These are phyloP conservation scores for Drosophila leontia DNA, from an alignment of 1,140 invertebrate genomes.

Conservation along the genomic window DNA sequence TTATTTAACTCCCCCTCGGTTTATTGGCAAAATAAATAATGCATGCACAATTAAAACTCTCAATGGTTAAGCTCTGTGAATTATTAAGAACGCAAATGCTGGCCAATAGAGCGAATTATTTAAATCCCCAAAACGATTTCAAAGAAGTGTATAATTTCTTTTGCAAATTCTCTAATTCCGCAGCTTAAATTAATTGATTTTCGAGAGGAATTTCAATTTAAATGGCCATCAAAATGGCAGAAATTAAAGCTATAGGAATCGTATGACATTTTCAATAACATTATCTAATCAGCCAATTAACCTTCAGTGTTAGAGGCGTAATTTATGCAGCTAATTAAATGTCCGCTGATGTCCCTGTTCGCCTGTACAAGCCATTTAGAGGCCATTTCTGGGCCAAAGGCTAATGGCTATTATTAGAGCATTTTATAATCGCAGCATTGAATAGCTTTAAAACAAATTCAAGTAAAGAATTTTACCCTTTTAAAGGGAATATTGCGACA, in stretches of 20 bases:
- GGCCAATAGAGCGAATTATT: constrained; percentile 8
- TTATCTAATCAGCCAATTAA: constrained; percentile 30
- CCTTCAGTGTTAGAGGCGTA: not conserved
- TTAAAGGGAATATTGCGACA: not conserved
- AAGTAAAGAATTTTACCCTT: constrained; percentile 1
- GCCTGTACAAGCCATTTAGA: not conserved
- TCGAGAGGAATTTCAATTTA: not conserved
- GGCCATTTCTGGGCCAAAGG: constrained; percentile 13
- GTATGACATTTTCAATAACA: not conserved
- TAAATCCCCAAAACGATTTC: constrained; percentile 5
- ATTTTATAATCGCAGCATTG: constrained; percentile 5
- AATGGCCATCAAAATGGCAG: not conserved
- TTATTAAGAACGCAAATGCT: constrained; percentile 7
- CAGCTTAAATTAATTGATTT: constrained; percentile 14
- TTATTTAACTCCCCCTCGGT: not conserved
- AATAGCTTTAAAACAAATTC: constrained; percentile 7
- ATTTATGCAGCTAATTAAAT: constrained; percentile 42
- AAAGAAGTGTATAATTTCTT: constrained; percentile 8
- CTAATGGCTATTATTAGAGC: constrained; percentile 38
- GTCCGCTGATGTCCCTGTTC: constrained; percentile 5
- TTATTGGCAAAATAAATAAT: constrained; percentile 7
- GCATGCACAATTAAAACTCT: constrained; percentile 22
- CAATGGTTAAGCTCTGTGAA: constrained; percentile 11
- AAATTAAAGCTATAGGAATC: not conserved
- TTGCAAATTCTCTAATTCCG: constrained; percentile 1